Evolutionary conservation across 1,140 invertebrate species (phyloP), one percentile per base, ranked within the genome.

Genomic region (Monomorium pharaonis): DNA sequence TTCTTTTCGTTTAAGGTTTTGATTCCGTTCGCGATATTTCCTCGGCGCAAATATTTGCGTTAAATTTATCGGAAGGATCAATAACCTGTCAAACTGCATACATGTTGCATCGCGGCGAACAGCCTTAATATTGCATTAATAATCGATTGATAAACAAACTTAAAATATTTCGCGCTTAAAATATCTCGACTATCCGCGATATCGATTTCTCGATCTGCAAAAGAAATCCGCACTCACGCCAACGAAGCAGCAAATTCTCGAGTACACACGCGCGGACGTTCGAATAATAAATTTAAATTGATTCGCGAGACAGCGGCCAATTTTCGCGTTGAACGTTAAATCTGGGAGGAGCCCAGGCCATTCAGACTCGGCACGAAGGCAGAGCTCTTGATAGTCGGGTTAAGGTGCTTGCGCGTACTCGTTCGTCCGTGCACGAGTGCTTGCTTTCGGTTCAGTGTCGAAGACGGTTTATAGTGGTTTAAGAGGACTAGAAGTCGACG

Each of bases 361-460:
- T 76, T 76, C 21, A 37, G 44, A n/a, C 33, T 60, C 49, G 54
- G 24, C 70, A 77, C 56, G 72, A 87, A 70, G 56, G 44, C n/a
- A 24, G n/a, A n/a, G 56, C 72, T 87, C 69, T 74, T 56, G 75
- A 81, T 63, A 76, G 75, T 51, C 37, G 80, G 47, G 88, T 87
- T 84, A 70, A 70, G 60, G 69, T 84, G 51, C 63, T 86, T 42
- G 60, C 60, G 58, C 74, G 75, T 44, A 70, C 75, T 85, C 81
- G 88, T 16, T 54, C 30, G 70, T 86, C 63, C 76, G 44, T 58
- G 69, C 75, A 77, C 62, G 80, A 87, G 80, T 84, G 88, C 69
- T 74, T 89, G 88, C 88, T 89, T 85, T 81, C 62, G 81, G 80
- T 87, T 84, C 67, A 47, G 56, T 56, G 75, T 87, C 85, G 85